Evolutionary conservation across 2,888 invertebrate genomes (phyloP).

Genomic region (Nephrotoma appendiculata): DNA sequence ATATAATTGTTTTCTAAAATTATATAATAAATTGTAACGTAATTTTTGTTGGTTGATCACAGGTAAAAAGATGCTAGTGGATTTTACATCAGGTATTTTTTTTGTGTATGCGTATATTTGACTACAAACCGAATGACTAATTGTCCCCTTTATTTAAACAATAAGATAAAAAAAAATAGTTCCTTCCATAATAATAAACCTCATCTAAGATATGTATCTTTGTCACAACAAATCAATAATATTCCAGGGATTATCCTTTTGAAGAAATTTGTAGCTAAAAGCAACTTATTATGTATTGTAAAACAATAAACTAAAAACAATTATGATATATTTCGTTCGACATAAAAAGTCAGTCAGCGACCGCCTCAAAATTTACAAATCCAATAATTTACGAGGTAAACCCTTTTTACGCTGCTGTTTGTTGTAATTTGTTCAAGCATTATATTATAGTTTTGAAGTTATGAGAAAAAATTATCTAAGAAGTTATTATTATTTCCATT

Average conservation of each 20-base stretch:
- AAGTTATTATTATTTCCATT: not conserved
- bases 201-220: not conserved
- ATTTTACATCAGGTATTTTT: not conserved
- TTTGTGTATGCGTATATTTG: no score
- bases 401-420: not conserved
- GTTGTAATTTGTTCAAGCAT: not conserved
- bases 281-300: not conserved
- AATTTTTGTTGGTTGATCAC: no score
- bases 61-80: not conserved
- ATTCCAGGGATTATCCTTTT: not conserved
- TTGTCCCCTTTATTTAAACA: not conserved
- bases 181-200: not conserved
- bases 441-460: not conserved
- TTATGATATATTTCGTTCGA: not conserved
- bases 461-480: not conserved
- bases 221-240: not conserved
- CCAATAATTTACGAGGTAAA: not conserved
- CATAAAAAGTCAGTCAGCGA: not conserved
- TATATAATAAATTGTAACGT: no score
- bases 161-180: not conserved
- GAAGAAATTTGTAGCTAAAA: not conserved
- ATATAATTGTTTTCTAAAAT: not conserved
- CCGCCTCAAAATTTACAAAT: not conserved
- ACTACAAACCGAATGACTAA: not conserved
- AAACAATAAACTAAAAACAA: not conserved